These are phyloP conservation scores for Osmoderma eremita DNA, from an alignment of 2,888 invertebrate species.

Conservation along the genomic window DNA sequence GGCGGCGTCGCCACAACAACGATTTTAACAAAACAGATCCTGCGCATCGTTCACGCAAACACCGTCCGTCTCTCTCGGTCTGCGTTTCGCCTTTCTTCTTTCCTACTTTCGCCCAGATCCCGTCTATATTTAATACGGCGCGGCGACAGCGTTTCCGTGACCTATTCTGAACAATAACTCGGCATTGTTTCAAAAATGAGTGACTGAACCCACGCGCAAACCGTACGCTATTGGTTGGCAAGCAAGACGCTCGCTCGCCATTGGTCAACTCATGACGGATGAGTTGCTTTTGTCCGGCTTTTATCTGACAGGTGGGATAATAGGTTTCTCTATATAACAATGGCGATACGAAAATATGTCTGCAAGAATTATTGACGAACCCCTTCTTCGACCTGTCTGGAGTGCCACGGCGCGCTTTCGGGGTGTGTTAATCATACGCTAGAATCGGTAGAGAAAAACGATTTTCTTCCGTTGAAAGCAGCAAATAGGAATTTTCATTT, in stretches of 20 bases:
- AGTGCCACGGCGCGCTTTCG: neutral
- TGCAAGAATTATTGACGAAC: conserved; percentile 40
- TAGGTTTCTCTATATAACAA: conserved; percentile 55
- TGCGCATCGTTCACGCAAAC: conserved; percentile 25
- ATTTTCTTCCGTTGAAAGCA: too few relatives aligned
- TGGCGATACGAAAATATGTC: conserved; percentile 57
- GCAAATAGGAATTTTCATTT: too few relatives aligned
- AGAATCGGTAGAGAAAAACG: too few relatives aligned
- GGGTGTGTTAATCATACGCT: neutral
- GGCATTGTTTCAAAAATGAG: conserved; percentile 45
- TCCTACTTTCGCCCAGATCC: conserved; percentile 27
- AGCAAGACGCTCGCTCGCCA: conserved; percentile 51
- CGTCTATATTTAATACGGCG: conserved; percentile 35
- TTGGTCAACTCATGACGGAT: conserved; percentile 61
- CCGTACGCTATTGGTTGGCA: conserved; percentile 60
- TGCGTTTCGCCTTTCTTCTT: neutral
- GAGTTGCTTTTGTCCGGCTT: conserved; percentile 58
- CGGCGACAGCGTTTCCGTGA: conserved; percentile 39
- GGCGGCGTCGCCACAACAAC: conserved; percentile 22
- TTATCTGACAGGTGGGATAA: conserved; percentile 61
- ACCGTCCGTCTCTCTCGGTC: conserved; percentile 14
- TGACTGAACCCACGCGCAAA: conserved; percentile 61
- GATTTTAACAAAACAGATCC: conserved; percentile 32
- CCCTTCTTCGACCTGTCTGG: conserved; percentile 11
- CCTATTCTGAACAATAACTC: conserved; percentile 41